Base-by-base conservation (phyloP, 2,888 invertebrate genomes). In the Aricia artaxerxes region DNA sequence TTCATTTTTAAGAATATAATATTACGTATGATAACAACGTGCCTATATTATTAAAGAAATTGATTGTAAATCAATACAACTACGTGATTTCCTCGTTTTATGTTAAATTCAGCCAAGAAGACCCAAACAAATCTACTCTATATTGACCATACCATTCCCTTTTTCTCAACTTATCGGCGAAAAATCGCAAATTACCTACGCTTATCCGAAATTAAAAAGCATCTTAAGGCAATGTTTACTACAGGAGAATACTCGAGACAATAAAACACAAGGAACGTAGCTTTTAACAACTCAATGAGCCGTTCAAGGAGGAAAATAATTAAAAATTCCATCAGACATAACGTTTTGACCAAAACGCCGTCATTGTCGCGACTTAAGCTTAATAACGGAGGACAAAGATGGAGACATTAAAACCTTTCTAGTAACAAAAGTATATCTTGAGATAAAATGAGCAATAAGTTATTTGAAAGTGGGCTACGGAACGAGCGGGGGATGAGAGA, bases 321-420 rank as follows among this genome's bases (percentile, higher is more conserved):
- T 85, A 86, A 86, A 86, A 86, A 88, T 86, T 87, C 88, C 88
- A 89, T 89, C 88, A 88, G 85, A 84, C 88, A 87, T 88, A 86
- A 88, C 84, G 86, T 86, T 87, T 86, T 84, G 84, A 86, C 86
- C 88, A 85, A 87, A 88, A 87, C 84, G 85, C 85, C 84, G 85
- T 87, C 88, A 90, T 90, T 91, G 91, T 90, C 89, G 87, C 84
- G 85, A 86, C 85, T 87, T 90, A 86, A 90, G 92, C 91, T 93
- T 93, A 92, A 93, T 93, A 92, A 91, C 86, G 82, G 84, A 86
- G 85, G 88, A 87, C 89, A 89, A 89, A 88, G 91, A 92, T 90
- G 91, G 87, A 89, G 91, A 91, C 90, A 88, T 90, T 90, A 90
- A 89, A 92, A 89, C 87, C 87, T 90, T 90, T 87, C 87, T 84